Percentiles rank a stretch among this genome's conserved stretches.
Conservation (phyloP, 2,888 invertebrate genomes). For the Strigamia transsilvanica region DNA sequence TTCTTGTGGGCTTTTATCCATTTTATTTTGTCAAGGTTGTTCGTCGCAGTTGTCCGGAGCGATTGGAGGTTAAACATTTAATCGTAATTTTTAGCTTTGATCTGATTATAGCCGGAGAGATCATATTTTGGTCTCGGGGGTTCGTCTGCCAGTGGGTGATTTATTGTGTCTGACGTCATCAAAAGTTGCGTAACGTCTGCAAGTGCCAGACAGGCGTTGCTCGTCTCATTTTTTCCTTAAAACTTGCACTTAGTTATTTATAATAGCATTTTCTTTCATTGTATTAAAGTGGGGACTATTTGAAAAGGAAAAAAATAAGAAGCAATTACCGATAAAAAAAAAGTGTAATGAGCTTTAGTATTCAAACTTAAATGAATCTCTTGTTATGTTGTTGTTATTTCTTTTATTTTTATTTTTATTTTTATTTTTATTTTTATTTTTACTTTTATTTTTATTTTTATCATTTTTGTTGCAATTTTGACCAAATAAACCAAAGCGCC, state of each 20-base stretch:
- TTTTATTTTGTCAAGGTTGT: background rate
- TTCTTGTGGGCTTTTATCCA: background rate
- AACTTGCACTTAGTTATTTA: constrained; percentile 33
- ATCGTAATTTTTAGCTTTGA: background rate
- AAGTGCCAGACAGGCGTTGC: constrained; percentile 43
- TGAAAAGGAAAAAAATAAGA: constrained; percentile 1
- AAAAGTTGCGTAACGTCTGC: constrained; percentile 29
- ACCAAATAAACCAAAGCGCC: constrained; percentile 11
- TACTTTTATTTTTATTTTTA: background rate
- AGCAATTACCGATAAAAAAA: constrained; percentile 9
- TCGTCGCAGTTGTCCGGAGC: background rate
- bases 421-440: background rate
- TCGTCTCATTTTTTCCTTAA: constrained; percentile 35
- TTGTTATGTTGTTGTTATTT: background rate
- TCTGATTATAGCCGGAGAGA: constrained; percentile 17
- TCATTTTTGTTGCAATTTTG: background rate
- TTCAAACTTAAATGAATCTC: constrained; percentile 1
- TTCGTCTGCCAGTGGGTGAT: constrained; percentile 47
- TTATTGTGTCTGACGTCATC: constrained; percentile 38
- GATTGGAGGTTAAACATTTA: background rate
- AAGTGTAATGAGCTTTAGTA: background rate
- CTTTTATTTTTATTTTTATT: background rate
- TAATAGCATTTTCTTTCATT: constrained; percentile 17
- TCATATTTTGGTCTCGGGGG: constrained; percentile 32
- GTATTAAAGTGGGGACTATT: constrained; percentile 18